Evolutionary conservation across 2,797 vertebrate species (phyloP), one percentile per base, ranked within the genome.

Genomic region (Triplophysa bombifrons): DNA sequence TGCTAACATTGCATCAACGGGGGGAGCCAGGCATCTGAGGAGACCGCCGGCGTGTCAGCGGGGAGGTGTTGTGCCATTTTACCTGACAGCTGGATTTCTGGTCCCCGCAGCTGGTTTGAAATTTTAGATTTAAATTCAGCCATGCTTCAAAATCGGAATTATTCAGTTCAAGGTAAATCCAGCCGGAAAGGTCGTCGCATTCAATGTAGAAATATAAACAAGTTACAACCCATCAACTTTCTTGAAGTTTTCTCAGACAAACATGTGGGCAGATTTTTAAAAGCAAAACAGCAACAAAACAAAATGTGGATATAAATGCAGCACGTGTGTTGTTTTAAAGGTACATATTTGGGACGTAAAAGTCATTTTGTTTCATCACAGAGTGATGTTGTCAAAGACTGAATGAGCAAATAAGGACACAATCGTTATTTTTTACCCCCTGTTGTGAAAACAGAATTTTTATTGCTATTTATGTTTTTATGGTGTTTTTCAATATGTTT

Each of bases 71-170:
- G 75, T 69, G 75, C 63, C 78, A 56, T 83, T 81, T 81, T 76
- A 85, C 72, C 81, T 79, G 72, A 82, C 78, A 71, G 65, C 25
- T 25, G 79, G 66, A 25, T 72, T 79, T 72, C 71, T 72, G 63
- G 69, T 74, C 78, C 72, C 72, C 14, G n/a, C 82, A 48, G 70
- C 51, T 25, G 25, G 67, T 72, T 77, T 55, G 71, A 75, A 73
- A 78, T 78, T 80, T 68, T 76, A 19, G 67, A 81, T 80, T 80
- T 83, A 78, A 78, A 83, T 85, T 78, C 84, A 75, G 74, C 71
- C 74, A 80, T 55, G 74, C 77, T 77, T 61, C n/a, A 44, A 61
- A 79, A 80, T 70, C 69, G 27, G 69, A 83, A 78, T 83, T 80
- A 82, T 82, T 74, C 74, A 78, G 77, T 55, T 69, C 25, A 71